These are phyloP conservation scores for Lethenteron reissneri DNA, from an alignment of 2,113 vertebrate species.

Conservation along the genomic window DNA sequence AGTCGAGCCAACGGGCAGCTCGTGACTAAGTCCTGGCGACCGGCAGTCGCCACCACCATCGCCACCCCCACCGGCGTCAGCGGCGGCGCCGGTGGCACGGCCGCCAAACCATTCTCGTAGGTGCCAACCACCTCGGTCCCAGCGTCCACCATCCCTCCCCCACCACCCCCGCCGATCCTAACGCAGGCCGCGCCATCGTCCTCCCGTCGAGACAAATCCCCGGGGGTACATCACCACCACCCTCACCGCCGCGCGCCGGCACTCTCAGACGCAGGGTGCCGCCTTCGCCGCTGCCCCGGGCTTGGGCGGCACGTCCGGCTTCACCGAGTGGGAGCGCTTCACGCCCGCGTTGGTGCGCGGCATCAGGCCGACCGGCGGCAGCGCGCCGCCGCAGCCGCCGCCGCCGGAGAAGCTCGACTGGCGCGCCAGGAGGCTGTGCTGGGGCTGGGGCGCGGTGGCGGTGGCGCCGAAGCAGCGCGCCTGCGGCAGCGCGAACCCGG, in stretches of 20 bases:
- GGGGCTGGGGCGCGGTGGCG: no score
- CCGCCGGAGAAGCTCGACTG: not conserved
- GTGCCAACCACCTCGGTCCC: conserved; percentile 16
- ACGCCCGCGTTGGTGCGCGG: conserved; percentile 19
- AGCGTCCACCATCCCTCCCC: no score
- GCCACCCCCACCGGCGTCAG: no score
- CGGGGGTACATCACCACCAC: conserved; percentile 14
- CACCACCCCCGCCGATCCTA: no score
- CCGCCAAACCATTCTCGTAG: conserved; percentile 22
- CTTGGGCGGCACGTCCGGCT: conserved; percentile 35
- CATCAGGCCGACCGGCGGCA: not conserved
- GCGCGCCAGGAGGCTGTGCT: not conserved
- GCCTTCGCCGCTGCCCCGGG: conserved; percentile 12
- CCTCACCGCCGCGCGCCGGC: conserved; percentile 8
- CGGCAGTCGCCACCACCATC: no score
- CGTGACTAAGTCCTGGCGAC: no score
- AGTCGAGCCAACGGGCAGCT: no score
- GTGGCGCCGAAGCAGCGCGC: no score
- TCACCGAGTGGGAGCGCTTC: conserved; percentile 34
- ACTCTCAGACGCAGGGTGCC: conserved; percentile 9
- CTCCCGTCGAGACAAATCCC: no score
- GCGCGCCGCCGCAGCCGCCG: not conserved
- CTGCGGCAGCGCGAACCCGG: no score
- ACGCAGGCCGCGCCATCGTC: no score
- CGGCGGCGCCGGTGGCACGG: no score